These are phyloP conservation scores for Pseudeuparius sepicola DNA, from an alignment of 2,888 invertebrate genomes.

Conservation along the genomic window DNA sequence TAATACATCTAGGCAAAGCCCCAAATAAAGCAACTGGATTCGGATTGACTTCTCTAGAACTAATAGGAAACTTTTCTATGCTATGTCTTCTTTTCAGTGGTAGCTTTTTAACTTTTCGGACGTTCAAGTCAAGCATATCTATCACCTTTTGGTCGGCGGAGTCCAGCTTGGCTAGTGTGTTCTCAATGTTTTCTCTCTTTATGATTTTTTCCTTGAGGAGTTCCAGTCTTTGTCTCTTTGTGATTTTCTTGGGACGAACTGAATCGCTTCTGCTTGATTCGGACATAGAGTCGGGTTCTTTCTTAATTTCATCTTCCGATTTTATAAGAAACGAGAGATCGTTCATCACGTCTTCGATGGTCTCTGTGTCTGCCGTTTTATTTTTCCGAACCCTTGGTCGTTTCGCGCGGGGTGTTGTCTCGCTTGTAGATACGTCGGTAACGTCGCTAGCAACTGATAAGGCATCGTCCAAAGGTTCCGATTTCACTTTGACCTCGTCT, in stretches of 20 bases:
- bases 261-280: constrained; percentile 29
- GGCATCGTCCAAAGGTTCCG: constrained; percentile 17
- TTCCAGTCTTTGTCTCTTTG: constrained; percentile 27
- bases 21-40: constrained; percentile 26
- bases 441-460: constrained; percentile 19
- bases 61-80: constrained; percentile 36
- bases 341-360: constrained; percentile 36
- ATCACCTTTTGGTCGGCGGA: constrained; percentile 35
- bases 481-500: constrained; percentile 17
- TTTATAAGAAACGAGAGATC: constrained; percentile 32
- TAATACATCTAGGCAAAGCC: constrained; percentile 29
- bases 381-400: constrained; percentile 18
- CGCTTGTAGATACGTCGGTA: constrained; percentile 18
- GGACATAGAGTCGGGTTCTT: constrained; percentile 26
- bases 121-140: constrained; percentile 38
- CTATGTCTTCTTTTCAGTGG: constrained; percentile 34
- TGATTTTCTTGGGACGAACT: constrained; percentile 28
- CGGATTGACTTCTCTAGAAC: constrained; percentile 16
- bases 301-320: constrained; percentile 29
- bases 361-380: constrained; percentile 26
- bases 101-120: constrained; percentile 29
- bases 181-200: constrained; percentile 35
- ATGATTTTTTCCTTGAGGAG: constrained; percentile 28
- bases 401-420: constrained; percentile 14
- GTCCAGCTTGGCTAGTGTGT: constrained; percentile 32